Evolutionary conservation across 2,797 vertebrate species (phyloP), one percentile per base, ranked within the genome.

Genomic region (Sebastes steindachneri): DNA sequence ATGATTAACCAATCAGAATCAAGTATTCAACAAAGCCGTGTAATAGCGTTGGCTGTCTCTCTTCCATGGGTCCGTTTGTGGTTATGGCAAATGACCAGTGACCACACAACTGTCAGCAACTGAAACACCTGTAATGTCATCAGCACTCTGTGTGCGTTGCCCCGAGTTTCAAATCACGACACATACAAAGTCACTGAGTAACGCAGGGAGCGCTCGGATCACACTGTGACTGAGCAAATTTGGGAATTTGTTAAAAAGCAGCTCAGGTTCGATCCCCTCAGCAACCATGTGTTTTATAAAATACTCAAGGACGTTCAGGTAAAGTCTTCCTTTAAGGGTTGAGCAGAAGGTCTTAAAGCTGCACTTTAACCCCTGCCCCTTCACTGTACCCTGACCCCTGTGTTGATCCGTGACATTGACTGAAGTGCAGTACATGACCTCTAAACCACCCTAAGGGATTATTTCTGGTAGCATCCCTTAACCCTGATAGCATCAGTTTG

Each of bases 381-480:
- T 41, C 33, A 3, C 78, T 69, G 68, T 41, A 76, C 66, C 57
- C 51, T 28, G 68, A 84, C 83, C 80, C 35, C 25, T 0, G 54
- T 15, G 45, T 77, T 80, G 62, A 85, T 75, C 75, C 1, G 1
- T 74, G 64, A 74, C 80, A 4, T 65, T 15, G 25, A 58, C 76
- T 71, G 73, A 84, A 80, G 76, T 41, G 37, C 67, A 55, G 69
- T 25, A 51, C 26, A 11, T 48, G 77, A 90, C 88, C 78, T 84
- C 70, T 57, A 68, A 88, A 79, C 41, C 31, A 28, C 68, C 86
- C 78, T 2, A 0, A 48, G 77, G 77, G 80, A 84, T 86, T 82
- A 72, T 67, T 80, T 71, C 75, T 72, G 29, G n/a, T 48, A 17
- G 77, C 75, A 37, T 72, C 74, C 29, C 58, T 77, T 77, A 64